A percentile compares a stretch with the other conserved stretches of the same genome.
Evolutionary conservation across 23 tunicate species (phyloP).

Genomic region (Styela plicata): DNA sequence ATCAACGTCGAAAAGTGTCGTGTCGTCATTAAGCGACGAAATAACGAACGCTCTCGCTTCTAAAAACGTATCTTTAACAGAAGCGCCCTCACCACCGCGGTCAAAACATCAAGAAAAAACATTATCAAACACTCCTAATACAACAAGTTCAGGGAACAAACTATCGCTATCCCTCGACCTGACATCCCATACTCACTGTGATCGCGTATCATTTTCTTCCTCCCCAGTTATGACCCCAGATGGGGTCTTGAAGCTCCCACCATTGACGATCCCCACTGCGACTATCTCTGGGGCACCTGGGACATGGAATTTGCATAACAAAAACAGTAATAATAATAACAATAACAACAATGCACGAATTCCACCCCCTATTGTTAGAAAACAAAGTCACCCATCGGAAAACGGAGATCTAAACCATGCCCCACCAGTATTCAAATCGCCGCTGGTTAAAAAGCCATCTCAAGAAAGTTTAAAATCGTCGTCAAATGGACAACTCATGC

Average conservation of each 20-base stretch:
- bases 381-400: not conserved
- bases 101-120: constrained; percentile 43
- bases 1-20: constrained; percentile 45
- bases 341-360: not conserved
- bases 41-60: constrained; percentile 24
- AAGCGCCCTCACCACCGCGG: constrained; percentile 86
- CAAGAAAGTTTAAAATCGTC: not conserved
- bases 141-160: not conserved
- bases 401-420: not conserved
- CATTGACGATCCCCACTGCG: constrained; percentile 8
- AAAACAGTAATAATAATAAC: not conserved
- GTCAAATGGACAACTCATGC: not conserved
- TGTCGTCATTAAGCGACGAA: constrained; percentile 20
- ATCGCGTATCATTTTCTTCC: constrained; percentile 2
- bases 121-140: not conserved
- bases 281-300: constrained; percentile 17
- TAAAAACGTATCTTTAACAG: not conserved
- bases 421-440: not conserved
- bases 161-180: not conserved
- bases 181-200: constrained; percentile 20
- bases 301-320: constrained; percentile 22
- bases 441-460: not conserved
- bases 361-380: not conserved
- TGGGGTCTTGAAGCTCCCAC: constrained; percentile 27
- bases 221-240: constrained; percentile 31